phyloP scores from a whole-genome alignment of 2,797 vertebrate genomes.

The Pipistrellus pipistrellus region DNA sequence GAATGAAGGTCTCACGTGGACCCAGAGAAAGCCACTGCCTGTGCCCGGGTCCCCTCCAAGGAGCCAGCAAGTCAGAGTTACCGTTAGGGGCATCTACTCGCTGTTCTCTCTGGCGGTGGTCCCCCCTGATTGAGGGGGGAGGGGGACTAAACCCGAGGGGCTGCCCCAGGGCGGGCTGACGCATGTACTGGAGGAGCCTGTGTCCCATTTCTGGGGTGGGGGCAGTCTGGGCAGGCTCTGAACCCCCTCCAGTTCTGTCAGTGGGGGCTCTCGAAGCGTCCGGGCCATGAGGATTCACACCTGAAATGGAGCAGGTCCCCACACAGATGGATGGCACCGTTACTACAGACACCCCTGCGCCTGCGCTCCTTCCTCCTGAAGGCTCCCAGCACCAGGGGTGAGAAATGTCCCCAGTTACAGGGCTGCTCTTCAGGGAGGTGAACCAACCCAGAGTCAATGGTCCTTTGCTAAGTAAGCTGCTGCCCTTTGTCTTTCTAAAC shows the following conservation, averaged over 20 bases:
- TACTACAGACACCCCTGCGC: fast-evolving
- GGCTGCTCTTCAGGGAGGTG: not conserved
- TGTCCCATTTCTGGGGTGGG: not conserved
- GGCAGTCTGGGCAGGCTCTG: not conserved
- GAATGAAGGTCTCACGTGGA: fast-evolving
- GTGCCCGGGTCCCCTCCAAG: not conserved
- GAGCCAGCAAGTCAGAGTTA: not conserved
- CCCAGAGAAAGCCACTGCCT: not conserved
- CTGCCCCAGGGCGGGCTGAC: not conserved
- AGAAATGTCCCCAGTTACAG: too few species aligned
- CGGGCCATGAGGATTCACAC: not conserved
- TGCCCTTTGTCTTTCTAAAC: not conserved
- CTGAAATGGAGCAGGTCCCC: not conserved
- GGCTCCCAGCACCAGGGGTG: not conserved
- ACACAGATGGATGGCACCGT: fast-evolving
- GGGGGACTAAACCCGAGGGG: not conserved
- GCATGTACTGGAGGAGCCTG: not conserved
- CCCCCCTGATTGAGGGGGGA: not conserved
- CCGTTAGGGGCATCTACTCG: fast-evolving
- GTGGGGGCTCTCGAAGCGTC: not conserved
- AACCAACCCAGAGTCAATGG: fast-evolving
- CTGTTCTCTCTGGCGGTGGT: fast-evolving
- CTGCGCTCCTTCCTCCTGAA: too few species aligned
- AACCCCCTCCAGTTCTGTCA: not conserved
- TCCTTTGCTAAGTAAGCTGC: not conserved